phyloP scores from a whole-genome alignment of 2,797 vertebrate species.

The Psittacula derbiana region DNA sequence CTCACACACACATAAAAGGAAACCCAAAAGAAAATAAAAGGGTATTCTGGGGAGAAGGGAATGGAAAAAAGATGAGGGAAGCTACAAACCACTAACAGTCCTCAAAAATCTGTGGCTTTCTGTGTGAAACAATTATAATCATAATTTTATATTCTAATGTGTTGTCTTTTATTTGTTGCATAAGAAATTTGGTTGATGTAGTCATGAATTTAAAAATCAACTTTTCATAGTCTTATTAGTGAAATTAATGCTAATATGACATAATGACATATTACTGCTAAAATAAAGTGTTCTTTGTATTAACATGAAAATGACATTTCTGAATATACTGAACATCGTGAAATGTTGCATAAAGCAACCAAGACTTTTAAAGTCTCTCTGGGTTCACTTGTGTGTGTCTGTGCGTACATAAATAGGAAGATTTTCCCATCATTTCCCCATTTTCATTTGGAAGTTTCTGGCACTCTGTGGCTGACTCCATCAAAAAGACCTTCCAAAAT shows the following conservation, averaged over 20 bases:
- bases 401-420: not conserved
- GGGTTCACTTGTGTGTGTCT: not conserved
- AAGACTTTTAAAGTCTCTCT: not conserved
- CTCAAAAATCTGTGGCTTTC: not conserved
- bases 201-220: conserved; percentile 6
- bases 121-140: not conserved
- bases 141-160: not conserved
- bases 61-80: not conserved
- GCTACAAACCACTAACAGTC: not conserved
- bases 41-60: not conserved
- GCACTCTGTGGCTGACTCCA: not conserved
- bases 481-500: not conserved
- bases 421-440: not conserved
- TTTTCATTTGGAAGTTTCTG: not conserved
- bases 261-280: not conserved
- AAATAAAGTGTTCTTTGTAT: not conserved
- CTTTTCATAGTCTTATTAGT: not conserved
- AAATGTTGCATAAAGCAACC: not conserved
- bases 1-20: not conserved
- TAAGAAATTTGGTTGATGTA: not conserved
- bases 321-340: not conserved
- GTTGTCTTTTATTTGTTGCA: not conserved
- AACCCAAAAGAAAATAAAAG: not conserved
- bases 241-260: not conserved
- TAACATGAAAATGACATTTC: conserved; percentile 1